Evolutionary conservation across 2,888 invertebrate species (phyloP), one percentile per base, ranked within the genome.

Genomic region (Luperina testacea): DNA sequence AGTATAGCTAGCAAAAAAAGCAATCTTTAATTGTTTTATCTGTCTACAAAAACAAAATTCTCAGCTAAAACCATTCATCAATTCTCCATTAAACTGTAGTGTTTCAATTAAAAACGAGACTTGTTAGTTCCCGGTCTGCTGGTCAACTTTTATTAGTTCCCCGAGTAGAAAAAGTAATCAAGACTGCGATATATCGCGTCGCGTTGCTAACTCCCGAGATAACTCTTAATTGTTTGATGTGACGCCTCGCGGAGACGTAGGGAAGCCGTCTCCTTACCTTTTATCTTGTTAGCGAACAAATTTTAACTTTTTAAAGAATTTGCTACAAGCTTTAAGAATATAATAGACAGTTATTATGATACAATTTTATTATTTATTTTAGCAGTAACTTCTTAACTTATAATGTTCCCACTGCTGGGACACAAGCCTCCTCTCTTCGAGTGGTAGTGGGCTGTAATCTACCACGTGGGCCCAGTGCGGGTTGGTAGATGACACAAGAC

Each of bases 61-160:
- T 79, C 38, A 48, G 20, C n/a, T 57, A 42, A 77, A 59, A 75
- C 38, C 51, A 86, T 84, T 78, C 53, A 86, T 85, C 77, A 82
- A 84, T 83, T 78, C 76, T 76, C 74, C 68, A 79, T 85, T 73
- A 77, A 82, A 78, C 72, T 76, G 73, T 59, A 82, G 77, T 78
- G 91, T 93, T 95, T 94, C 93, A 95, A 95, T 95, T 95, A 95
- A 95, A 95, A 94, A 93, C 90, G 92, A 83, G 88, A 89, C 80
- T 83, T 91, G 91, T 88, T 87, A 92, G 92, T 92, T 92, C 89
- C 90, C 93, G 92, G 93, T 92, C 91, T 92, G 92, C 93, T 95
- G 94, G 94, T 94, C 94, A 95, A 95, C 92, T 96, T 96, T 95
- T 95, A 96, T 96, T 95, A 95, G 93, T 95, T 95, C 90, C 83